Evolutionary conservation across 2,113 vertebrate genomes (phyloP).

Genomic region (Kobus ellipsiprymnus): DNA sequence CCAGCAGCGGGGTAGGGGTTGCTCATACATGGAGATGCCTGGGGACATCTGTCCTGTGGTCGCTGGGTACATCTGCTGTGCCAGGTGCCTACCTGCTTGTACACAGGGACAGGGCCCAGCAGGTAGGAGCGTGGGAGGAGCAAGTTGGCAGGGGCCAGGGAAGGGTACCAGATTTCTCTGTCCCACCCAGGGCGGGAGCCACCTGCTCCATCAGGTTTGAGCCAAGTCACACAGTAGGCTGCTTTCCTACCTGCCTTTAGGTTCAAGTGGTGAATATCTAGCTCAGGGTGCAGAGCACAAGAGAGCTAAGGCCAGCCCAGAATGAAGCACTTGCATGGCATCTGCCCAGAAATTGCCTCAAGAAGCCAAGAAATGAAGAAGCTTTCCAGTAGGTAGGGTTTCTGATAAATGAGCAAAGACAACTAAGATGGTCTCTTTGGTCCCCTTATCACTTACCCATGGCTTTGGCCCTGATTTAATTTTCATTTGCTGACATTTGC

Average conservation of each 20-base stretch:
- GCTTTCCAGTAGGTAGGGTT: constrained; percentile 11
- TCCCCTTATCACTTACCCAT: background rate
- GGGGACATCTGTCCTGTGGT: background rate
- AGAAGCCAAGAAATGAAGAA: background rate
- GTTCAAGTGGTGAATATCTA: background rate
- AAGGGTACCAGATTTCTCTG: background rate
- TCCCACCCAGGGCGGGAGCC: background rate
- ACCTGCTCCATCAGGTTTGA: constrained; percentile 39
- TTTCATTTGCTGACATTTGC: constrained; percentile 50
- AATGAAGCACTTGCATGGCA: background rate
- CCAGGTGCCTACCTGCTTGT: constrained; percentile 23
- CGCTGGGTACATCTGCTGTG: constrained; percentile 6
- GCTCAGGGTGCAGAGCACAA: background rate
- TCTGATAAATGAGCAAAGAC: constrained; percentile 57
- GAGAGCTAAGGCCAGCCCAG: background rate
- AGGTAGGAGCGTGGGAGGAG: background rate
- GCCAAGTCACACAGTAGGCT: constrained; percentile 46
- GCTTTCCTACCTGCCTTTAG: constrained; percentile 8
- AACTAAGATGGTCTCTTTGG: constrained; percentile 9
- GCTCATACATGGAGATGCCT: background rate
- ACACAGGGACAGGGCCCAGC: background rate
- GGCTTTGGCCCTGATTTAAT: constrained; percentile 48
- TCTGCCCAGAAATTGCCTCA: background rate
- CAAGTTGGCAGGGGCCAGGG: constrained; percentile 35
- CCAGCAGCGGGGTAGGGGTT: background rate